These are phyloP conservation scores for Bacillus rossius DNA, from an alignment of 1,140 invertebrate species.

Conservation along the genomic window DNA sequence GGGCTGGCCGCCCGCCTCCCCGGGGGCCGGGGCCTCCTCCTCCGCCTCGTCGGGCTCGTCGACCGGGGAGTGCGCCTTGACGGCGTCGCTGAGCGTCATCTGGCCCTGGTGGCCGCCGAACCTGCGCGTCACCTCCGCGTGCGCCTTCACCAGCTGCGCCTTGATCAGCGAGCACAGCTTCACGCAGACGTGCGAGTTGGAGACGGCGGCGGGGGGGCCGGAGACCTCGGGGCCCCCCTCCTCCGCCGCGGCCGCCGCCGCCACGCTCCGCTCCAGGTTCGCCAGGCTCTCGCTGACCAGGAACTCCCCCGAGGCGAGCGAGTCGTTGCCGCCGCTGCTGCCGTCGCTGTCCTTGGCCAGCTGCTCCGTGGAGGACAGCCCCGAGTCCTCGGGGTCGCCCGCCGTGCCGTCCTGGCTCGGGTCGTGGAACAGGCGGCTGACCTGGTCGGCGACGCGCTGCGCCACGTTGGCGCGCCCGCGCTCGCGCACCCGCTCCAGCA, in stretches of 20 bases:
- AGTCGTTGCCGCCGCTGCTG: conserved; percentile 16
- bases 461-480: conserved; percentile 45
- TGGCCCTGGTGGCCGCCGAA: conserved; percentile 42
- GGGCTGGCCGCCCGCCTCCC: conserved; percentile 1
- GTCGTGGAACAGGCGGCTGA: conserved; percentile 46
- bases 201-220: background rate
- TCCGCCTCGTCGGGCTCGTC: conserved; percentile 7
- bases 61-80: conserved; percentile 33
- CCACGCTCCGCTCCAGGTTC: conserved; percentile 29
- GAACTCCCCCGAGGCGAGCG: conserved; percentile 35
- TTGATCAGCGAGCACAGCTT: conserved; percentile 69
- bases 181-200: conserved; percentile 50
- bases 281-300: conserved; percentile 42
- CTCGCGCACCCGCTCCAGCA: conserved; percentile 53
- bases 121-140: conserved; percentile 52
- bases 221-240: no score
- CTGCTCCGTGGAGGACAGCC: no score
- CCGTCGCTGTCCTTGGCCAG: conserved; percentile 14
- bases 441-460: conserved; percentile 54
- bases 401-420: background rate
- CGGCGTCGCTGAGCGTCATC: conserved; percentile 43
- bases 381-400: no score
- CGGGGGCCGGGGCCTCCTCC: conserved; percentile 1
- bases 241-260: conserved; percentile 4
- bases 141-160: conserved; percentile 64